Evolutionary conservation across 2,113 vertebrate genomes (phyloP), one percentile per base, ranked within the genome.

Genomic region (Tricholaema leucomelas): DNA sequence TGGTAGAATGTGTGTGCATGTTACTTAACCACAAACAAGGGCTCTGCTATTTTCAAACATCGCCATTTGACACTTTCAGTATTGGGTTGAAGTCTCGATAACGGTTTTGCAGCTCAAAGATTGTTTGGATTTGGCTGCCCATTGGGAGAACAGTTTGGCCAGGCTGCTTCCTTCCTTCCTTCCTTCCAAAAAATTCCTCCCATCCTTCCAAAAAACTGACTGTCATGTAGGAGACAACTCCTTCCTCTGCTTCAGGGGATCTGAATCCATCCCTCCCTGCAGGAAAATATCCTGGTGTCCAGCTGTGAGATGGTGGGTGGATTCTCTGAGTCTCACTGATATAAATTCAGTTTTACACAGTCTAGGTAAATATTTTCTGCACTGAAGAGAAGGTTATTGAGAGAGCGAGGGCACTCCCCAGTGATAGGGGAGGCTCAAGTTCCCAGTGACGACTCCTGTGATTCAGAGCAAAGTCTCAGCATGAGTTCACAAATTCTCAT

Each of bases 401-500:
- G 61, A 86, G 66, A 16, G 56, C 61, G 81, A 95, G 73, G 60
- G 85, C 69, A 67, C 60, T 86, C 83, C 86, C 76, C 65, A 83
- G 83, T 67, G 73, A 56, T 11, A 40, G 52, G 8, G 73, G 14
- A 88, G 58, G 58, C 58, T 93, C 65, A 58, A 67, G 24, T 81
- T 93, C 74, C 23, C 54, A 38, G 16, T n/a, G 5, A 42, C 25
- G 84, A n/a, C 72, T 19, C 40, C 74, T 1, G 0, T 42, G 56
- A 71, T 71, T 91, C 56, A 88, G 85, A 79, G 19, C 13, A 86
- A 82, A 93, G 77, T 67, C 60, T 83, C 61, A 60, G 31, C 42
- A 67, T 52, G 80, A 84, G 42, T 67, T 90, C 80, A 88, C 25
- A 33, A 66, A 81, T 71, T 81, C 56, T 86, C 73, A 74, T 92